Evolutionary conservation across 2,797 vertebrate species (phyloP).

Genomic region (Helicolenus hilgendorfi): DNA sequence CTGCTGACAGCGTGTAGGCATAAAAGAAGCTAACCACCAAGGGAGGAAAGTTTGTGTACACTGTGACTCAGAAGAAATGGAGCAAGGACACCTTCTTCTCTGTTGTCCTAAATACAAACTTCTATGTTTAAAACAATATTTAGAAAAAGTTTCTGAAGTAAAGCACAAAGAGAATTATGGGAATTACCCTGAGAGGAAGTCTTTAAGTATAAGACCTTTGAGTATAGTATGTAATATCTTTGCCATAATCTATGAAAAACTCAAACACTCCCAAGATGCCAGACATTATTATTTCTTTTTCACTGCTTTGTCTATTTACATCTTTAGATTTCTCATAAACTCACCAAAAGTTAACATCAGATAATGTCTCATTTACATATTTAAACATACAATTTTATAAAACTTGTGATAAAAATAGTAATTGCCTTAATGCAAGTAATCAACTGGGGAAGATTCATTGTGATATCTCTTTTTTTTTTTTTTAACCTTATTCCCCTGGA

Average conservation of each 20-base stretch:
- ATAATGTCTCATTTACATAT: neutral
- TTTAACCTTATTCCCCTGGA: too few relatives aligned
- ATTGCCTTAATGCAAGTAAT: too few relatives aligned
- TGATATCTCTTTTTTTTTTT: too few relatives aligned
- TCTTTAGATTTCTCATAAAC: neutral
- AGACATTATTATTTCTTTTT: neutral
- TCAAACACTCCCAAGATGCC: neutral
- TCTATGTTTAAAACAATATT: neutral
- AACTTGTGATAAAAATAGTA: too few relatives aligned
- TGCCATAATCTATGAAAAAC: neutral
- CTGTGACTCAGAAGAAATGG: slow-evolving; percentile 26
- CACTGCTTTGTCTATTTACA: neutral
- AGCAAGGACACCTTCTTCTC: slow-evolving; percentile 33
- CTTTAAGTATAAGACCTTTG: neutral
- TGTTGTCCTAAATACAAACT: slow-evolving; percentile 36
- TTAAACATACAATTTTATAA: neutral
- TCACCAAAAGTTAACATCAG: neutral
- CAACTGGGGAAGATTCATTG: too few relatives aligned
- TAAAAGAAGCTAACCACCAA: neutral
- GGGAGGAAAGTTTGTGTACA: slow-evolving; percentile 23
- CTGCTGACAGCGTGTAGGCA: neutral
- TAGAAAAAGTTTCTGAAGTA: neutral
- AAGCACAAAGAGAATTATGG: neutral
- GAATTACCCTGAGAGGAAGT: neutral
- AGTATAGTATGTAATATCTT: neutral